phyloP scores from a whole-genome alignment of 2,797 vertebrate genomes.

The Scarus forsteni region DNA sequence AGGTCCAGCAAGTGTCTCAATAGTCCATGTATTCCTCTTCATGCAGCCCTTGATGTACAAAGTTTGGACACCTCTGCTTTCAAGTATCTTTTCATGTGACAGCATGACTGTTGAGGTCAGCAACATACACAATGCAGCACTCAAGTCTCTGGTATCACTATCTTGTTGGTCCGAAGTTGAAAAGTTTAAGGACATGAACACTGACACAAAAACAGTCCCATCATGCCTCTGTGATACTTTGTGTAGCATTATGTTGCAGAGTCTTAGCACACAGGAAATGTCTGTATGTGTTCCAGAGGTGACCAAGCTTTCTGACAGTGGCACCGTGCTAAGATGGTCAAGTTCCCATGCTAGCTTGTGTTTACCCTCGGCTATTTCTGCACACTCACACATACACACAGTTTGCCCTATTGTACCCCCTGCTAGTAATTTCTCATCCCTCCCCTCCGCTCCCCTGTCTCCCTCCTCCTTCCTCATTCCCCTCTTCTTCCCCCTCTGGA shows the following conservation, averaged over 20 bases:
- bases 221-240: neutral
- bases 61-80: too few relatives aligned
- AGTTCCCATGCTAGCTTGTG: slow-evolving; percentile 91
- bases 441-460: slow-evolving; percentile 36
- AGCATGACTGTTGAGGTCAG: too few relatives aligned
- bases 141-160: too few relatives aligned
- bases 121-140: too few relatives aligned
- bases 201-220: neutral
- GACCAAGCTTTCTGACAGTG: slow-evolving; percentile 49
- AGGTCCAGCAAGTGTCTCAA: too few relatives aligned
- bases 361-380: slow-evolving; percentile 93
- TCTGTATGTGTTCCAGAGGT: slow-evolving; percentile 18
- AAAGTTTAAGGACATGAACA: neutral
- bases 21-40: too few relatives aligned
- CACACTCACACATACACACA: slow-evolving; percentile 82
- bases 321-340: slow-evolving; percentile 78
- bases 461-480: slow-evolving; percentile 76
- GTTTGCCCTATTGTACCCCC: slow-evolving; percentile 86
- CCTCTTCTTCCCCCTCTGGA: slow-evolving; percentile 83
- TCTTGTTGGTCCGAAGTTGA: too few relatives aligned
- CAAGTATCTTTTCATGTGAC: too few relatives aligned
- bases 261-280: neutral
- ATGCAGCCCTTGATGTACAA: too few relatives aligned
- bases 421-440: slow-evolving; percentile 85
- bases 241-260: neutral